A percentile compares a stretch with the other conserved stretches of the same genome.
Evolutionary conservation across 53 echinoderm and acorn worm genomes (phyloP).

Genomic region (Actinopyga echinites): DNA sequence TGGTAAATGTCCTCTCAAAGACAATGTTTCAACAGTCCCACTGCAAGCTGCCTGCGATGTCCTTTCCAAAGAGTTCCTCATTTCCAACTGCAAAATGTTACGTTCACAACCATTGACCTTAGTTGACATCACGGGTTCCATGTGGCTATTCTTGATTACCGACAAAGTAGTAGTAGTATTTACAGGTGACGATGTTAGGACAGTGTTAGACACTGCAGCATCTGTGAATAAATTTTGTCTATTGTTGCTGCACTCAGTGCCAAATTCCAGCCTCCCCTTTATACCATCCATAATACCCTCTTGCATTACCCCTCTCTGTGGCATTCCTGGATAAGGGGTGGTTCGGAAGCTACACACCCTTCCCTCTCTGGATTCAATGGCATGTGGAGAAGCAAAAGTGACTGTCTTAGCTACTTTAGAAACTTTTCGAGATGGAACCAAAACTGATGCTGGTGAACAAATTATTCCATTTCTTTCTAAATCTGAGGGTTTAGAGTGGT

Average conservation of each 20-base stretch:
- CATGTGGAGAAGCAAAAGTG: slow-evolving; percentile 5
- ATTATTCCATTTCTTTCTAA: background rate
- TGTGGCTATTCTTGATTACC: too few relatives aligned
- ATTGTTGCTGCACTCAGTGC: background rate
- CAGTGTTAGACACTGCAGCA: background rate
- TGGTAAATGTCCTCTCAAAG: slow-evolving; percentile 6
- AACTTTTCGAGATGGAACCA: background rate
- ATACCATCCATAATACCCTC: background rate
- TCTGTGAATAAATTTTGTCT: background rate
- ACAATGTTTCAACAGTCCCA: background rate
- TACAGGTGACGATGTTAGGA: background rate
- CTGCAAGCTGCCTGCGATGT: background rate
- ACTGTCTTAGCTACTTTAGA: background rate
- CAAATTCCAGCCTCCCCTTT: slow-evolving; percentile 7
- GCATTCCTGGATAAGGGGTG: slow-evolving; percentile 7
- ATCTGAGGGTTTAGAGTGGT: too few relatives aligned
- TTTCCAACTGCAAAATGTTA: background rate
- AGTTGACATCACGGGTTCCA: background rate
- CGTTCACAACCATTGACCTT: background rate
- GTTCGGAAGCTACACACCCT: background rate
- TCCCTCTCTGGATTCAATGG: background rate
- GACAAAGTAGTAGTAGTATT: too few relatives aligned
- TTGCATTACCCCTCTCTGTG: background rate
- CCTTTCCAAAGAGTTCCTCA: too few relatives aligned
- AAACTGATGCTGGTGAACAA: background rate